Conservation (phyloP, 2,797 vertebrate species). For the Channa striata region DNA sequence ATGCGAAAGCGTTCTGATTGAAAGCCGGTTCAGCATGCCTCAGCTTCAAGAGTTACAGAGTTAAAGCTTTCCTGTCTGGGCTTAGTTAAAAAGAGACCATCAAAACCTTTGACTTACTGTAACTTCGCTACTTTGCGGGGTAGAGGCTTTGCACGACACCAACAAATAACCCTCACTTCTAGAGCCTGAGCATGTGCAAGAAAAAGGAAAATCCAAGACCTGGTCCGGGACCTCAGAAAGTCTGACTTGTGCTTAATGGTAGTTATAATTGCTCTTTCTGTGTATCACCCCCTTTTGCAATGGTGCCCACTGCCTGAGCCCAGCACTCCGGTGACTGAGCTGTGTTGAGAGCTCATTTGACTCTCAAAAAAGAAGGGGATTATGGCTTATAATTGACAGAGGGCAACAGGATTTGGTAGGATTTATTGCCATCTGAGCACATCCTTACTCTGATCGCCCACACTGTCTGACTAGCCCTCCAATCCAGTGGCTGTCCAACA, state of each 20-base stretch:
- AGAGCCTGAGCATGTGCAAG: too few relatives aligned
- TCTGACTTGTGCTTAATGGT: not conserved
- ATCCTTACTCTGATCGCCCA: slow-evolving; percentile 43
- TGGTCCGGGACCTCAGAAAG: not conserved
- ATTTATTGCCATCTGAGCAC: slow-evolving; percentile 66
- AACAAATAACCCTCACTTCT: too few relatives aligned
- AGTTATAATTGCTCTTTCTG: slow-evolving; percentile 21
- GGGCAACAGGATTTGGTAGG: slow-evolving; percentile 64
- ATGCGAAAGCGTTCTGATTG: too few relatives aligned
- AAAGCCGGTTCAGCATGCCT: too few relatives aligned
- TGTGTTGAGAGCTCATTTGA: slow-evolving; percentile 54
- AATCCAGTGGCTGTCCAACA: slow-evolving; percentile 27
- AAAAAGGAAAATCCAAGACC: too few relatives aligned
- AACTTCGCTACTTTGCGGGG: too few relatives aligned
- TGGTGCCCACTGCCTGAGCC: slow-evolving; percentile 33
- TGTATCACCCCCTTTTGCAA: slow-evolving; percentile 15
- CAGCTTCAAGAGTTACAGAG: too few relatives aligned
- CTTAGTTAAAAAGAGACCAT: too few relatives aligned
- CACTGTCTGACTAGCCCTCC: slow-evolving; percentile 26
- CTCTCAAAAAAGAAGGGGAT: slow-evolving; percentile 63
- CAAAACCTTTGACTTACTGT: too few relatives aligned
- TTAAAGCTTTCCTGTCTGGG: too few relatives aligned
- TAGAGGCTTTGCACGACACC: too few relatives aligned
- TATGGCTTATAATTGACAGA: slow-evolving; percentile 67
- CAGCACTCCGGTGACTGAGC: slow-evolving; percentile 14